Percentiles rank a stretch among this genome's conserved stretches.
Evolutionary conservation across 1,140 invertebrate genomes (phyloP).

Genomic region (Drosophila simulans): DNA sequence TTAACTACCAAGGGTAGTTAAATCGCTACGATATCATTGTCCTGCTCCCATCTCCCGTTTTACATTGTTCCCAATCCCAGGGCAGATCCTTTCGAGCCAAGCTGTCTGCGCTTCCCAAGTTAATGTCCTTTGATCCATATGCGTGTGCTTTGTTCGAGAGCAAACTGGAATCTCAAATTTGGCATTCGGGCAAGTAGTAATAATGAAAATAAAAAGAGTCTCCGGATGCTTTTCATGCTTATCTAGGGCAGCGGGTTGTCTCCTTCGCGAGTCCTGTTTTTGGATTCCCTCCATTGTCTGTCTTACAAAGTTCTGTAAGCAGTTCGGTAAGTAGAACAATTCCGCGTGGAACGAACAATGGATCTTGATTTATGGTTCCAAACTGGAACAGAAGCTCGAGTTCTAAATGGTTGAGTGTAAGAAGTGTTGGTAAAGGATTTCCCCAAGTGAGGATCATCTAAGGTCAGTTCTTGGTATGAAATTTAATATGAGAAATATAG

Average conservation of each 20-base stretch:
- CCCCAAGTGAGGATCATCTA: background rate
- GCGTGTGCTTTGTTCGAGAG: constrained; percentile 58
- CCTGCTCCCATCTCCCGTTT: constrained; percentile 22
- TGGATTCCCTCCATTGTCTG: constrained; percentile 24
- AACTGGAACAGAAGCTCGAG: constrained; percentile 1
- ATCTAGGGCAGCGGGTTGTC: constrained; percentile 67
- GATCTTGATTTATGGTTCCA: constrained; percentile 29
- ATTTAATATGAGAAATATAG: too few species aligned
- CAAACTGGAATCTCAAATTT: constrained; percentile 71
- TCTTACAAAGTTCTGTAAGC: constrained; percentile 46
- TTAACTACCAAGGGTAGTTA: constrained; percentile 48
- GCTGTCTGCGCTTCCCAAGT: constrained; percentile 49
- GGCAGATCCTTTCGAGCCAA: constrained; percentile 24
- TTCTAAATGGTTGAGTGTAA: background rate
- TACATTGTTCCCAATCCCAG: constrained; percentile 46
- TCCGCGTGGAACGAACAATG: constrained; percentile 30
- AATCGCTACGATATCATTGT: constrained; percentile 49
- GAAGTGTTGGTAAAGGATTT: background rate
- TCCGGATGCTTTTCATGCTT: constrained; percentile 55
- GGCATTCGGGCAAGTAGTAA: constrained; percentile 47
- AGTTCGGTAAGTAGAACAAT: constrained; percentile 36
- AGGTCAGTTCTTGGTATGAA: constrained; percentile 2
- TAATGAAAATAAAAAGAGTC: constrained; percentile 2
- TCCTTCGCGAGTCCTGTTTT: background rate
- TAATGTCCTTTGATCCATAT: constrained; percentile 66